phyloP scores from a whole-genome alignment of 1,140 invertebrate genomes.

The Penaeus indicus region DNA sequence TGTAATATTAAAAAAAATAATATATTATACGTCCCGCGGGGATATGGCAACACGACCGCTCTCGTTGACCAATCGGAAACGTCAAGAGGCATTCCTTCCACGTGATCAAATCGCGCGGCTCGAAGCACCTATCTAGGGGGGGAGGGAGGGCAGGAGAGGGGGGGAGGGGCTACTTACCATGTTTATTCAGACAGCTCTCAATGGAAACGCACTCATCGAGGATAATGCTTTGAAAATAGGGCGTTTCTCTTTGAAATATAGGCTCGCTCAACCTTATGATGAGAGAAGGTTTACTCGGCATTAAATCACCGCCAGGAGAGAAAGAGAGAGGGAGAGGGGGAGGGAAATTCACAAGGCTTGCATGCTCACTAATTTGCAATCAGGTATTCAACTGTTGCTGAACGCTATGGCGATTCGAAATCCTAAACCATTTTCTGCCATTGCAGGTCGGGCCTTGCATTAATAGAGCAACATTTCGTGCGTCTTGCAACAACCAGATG shows the following conservation, averaged over 20 bases:
- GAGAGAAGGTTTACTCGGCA: not conserved
- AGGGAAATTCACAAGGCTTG: not conserved
- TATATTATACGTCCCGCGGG: not conserved
- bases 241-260: slow-evolving; percentile 56
- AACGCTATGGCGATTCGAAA: too few relatives aligned
- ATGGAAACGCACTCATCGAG: slow-evolving; percentile 47
- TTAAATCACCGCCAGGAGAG: not conserved
- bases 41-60: slow-evolving; percentile 28
- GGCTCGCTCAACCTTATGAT: slow-evolving; percentile 47
- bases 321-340: not conserved
- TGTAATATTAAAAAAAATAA: too few relatives aligned
- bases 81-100: slow-evolving; percentile 58
- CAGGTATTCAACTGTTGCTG: too few relatives aligned
- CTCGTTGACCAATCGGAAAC: slow-evolving; percentile 63
- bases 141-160: not conserved
- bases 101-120: slow-evolving; percentile 36
- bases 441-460: too few relatives aligned
- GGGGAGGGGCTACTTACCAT: slow-evolving; percentile 35
- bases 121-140: not conserved
- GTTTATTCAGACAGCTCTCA: slow-evolving; percentile 56
- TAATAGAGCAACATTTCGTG: too few relatives aligned
- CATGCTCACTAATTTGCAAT: too few relatives aligned
- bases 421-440: too few relatives aligned
- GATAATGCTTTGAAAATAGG: slow-evolving; percentile 56
- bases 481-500: too few relatives aligned